Conservation (phyloP, 2,797 vertebrate genomes). For the Odontamblyopus rebecca region DNA sequence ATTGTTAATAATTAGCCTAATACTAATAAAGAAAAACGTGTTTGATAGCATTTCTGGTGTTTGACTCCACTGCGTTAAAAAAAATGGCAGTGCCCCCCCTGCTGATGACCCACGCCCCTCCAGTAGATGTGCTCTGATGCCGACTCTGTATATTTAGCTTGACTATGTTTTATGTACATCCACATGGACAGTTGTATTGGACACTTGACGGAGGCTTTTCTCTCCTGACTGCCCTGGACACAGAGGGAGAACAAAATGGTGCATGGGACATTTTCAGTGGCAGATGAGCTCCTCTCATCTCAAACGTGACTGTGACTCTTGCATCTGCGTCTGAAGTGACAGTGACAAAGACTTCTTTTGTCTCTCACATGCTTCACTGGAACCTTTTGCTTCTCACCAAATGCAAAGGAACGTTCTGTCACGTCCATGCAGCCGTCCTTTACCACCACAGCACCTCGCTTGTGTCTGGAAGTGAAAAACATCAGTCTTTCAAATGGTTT, state of each 20-base stretch:
- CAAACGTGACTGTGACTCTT: slow-evolving; percentile 31
- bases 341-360: slow-evolving; percentile 53
- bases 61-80: too few relatives aligned
- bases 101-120: too few relatives aligned
- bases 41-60: too few relatives aligned
- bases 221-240: not conserved
- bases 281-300: slow-evolving; percentile 31
- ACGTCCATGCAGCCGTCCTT: slow-evolving; percentile 31
- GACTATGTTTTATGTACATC: too few relatives aligned
- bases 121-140: too few relatives aligned
- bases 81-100: too few relatives aligned
- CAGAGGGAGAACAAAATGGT: slow-evolving; percentile 10
- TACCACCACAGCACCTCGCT: slow-evolving; percentile 12
- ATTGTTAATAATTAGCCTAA: too few relatives aligned
- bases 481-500: not conserved
- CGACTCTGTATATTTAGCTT: too few relatives aligned
- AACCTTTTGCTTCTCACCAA: slow-evolving; percentile 31
- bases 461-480: not conserved
- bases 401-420: slow-evolving; percentile 39
- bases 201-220: not conserved
- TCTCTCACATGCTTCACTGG: slow-evolving; percentile 54
- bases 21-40: too few relatives aligned
- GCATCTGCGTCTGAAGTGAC: slow-evolving; percentile 25
- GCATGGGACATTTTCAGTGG: slow-evolving; percentile 26
- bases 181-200: not conserved